phyloP scores from a whole-genome alignment of 2,113 vertebrate species.

The Tragelaphus buxtoni region DNA sequence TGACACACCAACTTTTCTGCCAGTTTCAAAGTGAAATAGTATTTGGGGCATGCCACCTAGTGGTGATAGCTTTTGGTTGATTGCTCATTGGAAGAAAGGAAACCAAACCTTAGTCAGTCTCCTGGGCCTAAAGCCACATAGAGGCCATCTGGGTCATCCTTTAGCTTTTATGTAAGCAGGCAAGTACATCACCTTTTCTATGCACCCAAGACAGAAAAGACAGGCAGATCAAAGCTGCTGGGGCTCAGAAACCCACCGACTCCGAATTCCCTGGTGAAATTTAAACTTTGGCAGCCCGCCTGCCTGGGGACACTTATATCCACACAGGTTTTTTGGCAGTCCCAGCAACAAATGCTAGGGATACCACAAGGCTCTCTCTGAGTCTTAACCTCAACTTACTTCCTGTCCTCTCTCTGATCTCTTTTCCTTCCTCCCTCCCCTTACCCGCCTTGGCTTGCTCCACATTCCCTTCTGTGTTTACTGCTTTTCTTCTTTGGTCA shows the following conservation, averaged over 20 bases:
- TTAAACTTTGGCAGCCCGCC: not conserved
- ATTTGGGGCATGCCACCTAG: conserved; percentile 83
- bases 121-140: not conserved
- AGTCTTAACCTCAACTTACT: not conserved
- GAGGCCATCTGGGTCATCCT: not conserved
- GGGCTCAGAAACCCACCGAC: not conserved
- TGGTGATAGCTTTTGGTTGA: conserved; percentile 51
- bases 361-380: not conserved
- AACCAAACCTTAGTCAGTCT: conserved; percentile 12
- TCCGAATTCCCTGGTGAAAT: not conserved
- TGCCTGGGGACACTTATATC: not conserved
- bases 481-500: not conserved
- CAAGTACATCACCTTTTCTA: not conserved
- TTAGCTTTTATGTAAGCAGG: not conserved
- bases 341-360: not conserved
- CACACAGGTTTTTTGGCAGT: not conserved
- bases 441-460: not conserved
- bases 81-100: not conserved
- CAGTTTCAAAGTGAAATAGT: conserved; percentile 53
- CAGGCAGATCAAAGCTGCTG: not conserved
- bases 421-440: not conserved
- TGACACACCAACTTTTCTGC: not conserved
- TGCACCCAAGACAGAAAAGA: not conserved
- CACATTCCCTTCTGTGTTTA: not conserved
- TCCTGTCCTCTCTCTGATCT: conserved; percentile 32